A percentile compares a stretch with the other conserved stretches of the same genome.
Conservation (phyloP, 2,797 vertebrate species). For the Nasua narica region DNA sequence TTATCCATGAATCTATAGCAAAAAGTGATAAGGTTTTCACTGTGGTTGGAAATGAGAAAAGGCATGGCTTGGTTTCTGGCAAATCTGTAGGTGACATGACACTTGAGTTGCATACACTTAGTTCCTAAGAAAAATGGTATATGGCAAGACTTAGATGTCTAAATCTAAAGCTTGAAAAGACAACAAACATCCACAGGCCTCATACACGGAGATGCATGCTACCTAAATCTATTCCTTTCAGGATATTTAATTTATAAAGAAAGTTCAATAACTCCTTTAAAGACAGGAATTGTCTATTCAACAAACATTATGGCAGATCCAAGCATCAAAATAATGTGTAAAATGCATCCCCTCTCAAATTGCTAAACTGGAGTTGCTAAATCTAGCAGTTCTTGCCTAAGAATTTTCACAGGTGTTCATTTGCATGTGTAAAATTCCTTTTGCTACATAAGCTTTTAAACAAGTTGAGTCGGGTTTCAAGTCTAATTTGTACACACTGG, state of each 20-base stretch:
- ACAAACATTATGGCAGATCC: not conserved
- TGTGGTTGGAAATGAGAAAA: not conserved
- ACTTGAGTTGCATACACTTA: not conserved
- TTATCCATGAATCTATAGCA: not conserved
- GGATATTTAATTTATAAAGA: not conserved
- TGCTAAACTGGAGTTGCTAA: not conserved
- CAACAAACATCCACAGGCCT: not conserved
- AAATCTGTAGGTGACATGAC: not conserved
- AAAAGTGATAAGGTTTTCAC: not conserved
- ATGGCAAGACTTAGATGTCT: not conserved
- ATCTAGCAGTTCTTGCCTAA: not conserved
- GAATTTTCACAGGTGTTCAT: constrained; percentile 37
- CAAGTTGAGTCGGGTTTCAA: not conserved
- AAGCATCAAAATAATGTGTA: not conserved
- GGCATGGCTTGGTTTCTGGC: not conserved
- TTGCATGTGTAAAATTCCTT: constrained; percentile 41
- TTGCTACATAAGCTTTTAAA: not conserved
- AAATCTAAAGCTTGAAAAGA: not conserved
- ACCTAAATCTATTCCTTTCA: not conserved
- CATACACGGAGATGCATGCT: not conserved
- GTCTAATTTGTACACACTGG: not conserved
- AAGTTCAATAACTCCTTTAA: not conserved
- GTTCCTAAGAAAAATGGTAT: not conserved
- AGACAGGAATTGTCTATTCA: not conserved
- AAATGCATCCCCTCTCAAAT: not conserved